Base-by-base conservation (phyloP, 2,113 vertebrate genomes). In the Actenoides lindsayi region DNA sequence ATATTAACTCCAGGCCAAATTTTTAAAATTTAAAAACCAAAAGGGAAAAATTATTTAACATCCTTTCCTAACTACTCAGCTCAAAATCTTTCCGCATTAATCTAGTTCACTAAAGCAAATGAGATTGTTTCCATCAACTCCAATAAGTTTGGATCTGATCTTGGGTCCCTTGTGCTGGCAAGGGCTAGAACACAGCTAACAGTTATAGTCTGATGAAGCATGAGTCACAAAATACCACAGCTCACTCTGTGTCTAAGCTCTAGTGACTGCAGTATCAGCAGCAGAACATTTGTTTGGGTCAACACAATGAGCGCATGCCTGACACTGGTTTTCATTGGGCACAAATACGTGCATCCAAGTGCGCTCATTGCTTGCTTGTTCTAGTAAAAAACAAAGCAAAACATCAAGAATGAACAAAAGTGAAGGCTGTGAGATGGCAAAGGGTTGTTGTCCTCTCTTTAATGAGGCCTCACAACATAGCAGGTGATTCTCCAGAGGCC, bases 191-290 rank as follows among this genome's bases (percentile, higher is more conserved):
- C 35, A 37, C 35, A 83, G 83, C 89, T 71, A 87, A 70, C 33
- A 83, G 71, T 56, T 80, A 71, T 1, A 93, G 87, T 37, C 28
- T 85, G 70, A 91, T 76, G 73, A 92, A 93, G 60, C 68, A 68
- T 65, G 92, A 97, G 94, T 74, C 93, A 94, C 79, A 92, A 87
- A 92, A 90, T 48, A 86, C 56, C 79, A 86, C 56, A 77, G 83
- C 68, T 93, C 83, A 56, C 83, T 28, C 60, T 54, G 70, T 84
- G 56, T 79, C 90, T 67, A 75, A 81, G 88, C 88, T 67, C 64
- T 9, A 44, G 9, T 11, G 39, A 90, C 35, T 13, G 28, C 92
- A 87, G 56, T 31, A 81, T 83, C 93, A 96, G 90, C 87, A 93
- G 79, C 80, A 90, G 60, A 83, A 81, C 76, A 42, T 74, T 90